Base-by-base conservation (phyloP, 2,797 vertebrate species). In the Lagorchestes hirsutus region DNA sequence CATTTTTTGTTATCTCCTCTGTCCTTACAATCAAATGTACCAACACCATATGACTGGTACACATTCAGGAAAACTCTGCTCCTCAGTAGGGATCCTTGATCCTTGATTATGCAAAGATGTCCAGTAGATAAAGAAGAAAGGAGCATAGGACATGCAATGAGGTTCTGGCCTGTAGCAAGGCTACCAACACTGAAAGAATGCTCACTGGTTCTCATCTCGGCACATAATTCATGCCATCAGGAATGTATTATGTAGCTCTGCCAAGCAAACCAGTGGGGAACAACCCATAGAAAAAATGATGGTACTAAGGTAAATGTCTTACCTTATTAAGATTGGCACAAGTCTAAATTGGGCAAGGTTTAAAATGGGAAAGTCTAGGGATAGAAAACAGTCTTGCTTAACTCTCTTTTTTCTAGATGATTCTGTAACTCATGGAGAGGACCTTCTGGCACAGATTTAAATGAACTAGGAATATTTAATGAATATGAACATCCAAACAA, bases 181-280 rank as follows among this genome's bases (percentile, higher is more conserved):
- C 40, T 34, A 58, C 27, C 28, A 90, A 54, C 14, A 56, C 6
- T 54, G 57, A 74, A 74, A 74, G 67, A 74, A 74, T 40, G 6
- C 14, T 28, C n/a, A 27, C 55, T 46, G 5, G 6, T 2, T 18
- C 29, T 95, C 31, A 5, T n/a, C 55, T 91, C 28, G 40, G 8
- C 55, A 2, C 40, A 55, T 54, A 90, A 11, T 28, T 5, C n/a
- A 40, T 0, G 6, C 5, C 1, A 4, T 0, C 4, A 5, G 40
- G 55, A 54, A 40, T 74, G 10, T 57, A 56, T 9, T 0, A 10
- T 12, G 91, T 5, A 2, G 55, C 22, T 55, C 11, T 58, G 24
- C 28, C 16, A 18, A 91, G 52, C 31, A 91, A 82, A 24, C 55
- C 16, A 3, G 24, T 57, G 0, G 0, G 0, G 52, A 90, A 2